Evolutionary conservation across 2,888 invertebrate genomes (phyloP).

Genomic region (Boloria euphrosyne): DNA sequence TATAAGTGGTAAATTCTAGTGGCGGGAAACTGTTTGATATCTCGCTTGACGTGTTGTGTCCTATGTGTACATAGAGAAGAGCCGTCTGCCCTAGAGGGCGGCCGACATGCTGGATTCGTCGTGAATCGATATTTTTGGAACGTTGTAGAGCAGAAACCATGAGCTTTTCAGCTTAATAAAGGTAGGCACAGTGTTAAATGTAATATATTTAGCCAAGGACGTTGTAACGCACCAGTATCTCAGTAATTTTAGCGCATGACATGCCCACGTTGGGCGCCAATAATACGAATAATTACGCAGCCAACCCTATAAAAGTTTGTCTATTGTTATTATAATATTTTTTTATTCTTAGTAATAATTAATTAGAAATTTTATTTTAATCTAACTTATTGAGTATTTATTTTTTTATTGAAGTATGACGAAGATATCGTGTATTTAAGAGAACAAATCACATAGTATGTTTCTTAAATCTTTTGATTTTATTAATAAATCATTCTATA

Average conservation of each 20-base stretch:
- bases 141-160: slow-evolving; percentile 75
- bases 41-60: slow-evolving; percentile 80
- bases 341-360: background rate
- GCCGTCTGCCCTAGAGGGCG: slow-evolving; percentile 79
- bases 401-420: too few species aligned
- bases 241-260: slow-evolving; percentile 30
- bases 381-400: too few species aligned
- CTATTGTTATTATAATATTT: background rate
- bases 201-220: slow-evolving; percentile 36
- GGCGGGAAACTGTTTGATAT: slow-evolving; percentile 82
- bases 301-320: background rate
- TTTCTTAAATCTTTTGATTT: too few species aligned
- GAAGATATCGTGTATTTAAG: too few species aligned
- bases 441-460: too few species aligned
- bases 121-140: slow-evolving; percentile 82
- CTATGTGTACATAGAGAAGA: slow-evolving; percentile 79
- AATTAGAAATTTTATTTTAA: background rate
- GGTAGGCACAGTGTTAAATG: slow-evolving; percentile 71
- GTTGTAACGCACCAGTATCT: slow-evolving; percentile 14
- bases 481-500: too few species aligned
- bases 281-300: slow-evolving; percentile 29
- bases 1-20: slow-evolving; percentile 72
- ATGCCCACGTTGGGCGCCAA: slow-evolving; percentile 60
- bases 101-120: slow-evolving; percentile 80
- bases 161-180: slow-evolving; percentile 76